Base-by-base conservation (phyloP, 2,797 vertebrate species). In the Nyctibius grandis region DNA sequence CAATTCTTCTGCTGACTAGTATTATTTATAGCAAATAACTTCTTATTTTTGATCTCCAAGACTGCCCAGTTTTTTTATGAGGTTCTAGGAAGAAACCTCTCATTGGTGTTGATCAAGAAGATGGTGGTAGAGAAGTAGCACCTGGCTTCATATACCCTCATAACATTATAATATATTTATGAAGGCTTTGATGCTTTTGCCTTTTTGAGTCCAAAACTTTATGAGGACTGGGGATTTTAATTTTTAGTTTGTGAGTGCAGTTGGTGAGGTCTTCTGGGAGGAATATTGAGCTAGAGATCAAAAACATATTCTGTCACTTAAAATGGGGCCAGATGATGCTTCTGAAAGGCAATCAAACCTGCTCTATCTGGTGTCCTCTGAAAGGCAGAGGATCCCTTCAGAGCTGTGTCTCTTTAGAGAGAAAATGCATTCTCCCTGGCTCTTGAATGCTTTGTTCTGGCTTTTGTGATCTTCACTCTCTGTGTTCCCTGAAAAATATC, bases 391-490 rank as follows among this genome's bases (percentile, higher is more conserved):
- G 44, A 85, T 91, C 56, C 54, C 56, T 90, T 86, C 83, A 91
- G 89, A 94, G 73, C 70, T 56, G 22, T 3, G 5, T 59, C 79
- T 72, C 87, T 92, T 93, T 75, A 34, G 73, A 90, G 50, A 74
- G 48, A 90, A 96, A 92, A 86, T 67, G n/a, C 11, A 3, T 68
- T 95, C 88, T 95, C 74, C 56, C 70, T 85, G 68, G 15, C 80
- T 88, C 93, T 91, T 81, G 53, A 67, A 31, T 77, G 86, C 93
- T 97, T 96, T 95, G 80, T 95, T 96, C 96, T 91, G 86, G 59
- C 56, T 94, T 96, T 93, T 96, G 95, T 96, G 95, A 96, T 96
- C 95, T 96, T 74, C 70, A 25, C 19, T 87, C 67, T 79, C 60
- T 82, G 81, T 94, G 86, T 73, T 95, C 70, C 77, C 74, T 78